A percentile compares a stretch with the other conserved stretches of the same genome.
phyloP scores from a whole-genome alignment of 2,113 vertebrate species.

The Laticauda laticaudata region DNA sequence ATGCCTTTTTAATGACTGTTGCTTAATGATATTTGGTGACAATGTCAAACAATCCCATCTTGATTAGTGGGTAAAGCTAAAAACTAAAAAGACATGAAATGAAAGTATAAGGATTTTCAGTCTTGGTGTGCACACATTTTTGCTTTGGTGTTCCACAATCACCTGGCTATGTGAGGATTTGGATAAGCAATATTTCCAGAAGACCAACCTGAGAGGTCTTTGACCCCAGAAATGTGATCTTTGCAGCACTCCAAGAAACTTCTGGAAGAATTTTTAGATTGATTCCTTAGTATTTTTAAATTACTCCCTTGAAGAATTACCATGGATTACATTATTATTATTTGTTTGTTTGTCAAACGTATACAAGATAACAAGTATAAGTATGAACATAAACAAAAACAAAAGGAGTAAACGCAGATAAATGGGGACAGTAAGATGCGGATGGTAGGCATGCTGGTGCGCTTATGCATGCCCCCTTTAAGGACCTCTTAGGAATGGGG shows the following conservation, averaged over 20 bases:
- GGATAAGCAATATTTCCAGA: neutral
- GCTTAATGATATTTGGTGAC: conserved; percentile 17
- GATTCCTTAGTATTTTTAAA: neutral
- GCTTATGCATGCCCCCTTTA: no score
- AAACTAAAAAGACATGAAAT: neutral
- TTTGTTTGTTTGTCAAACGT: no score
- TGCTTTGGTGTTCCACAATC: conserved; percentile 6
- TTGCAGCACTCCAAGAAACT: neutral
- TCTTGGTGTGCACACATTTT: conserved; percentile 24
- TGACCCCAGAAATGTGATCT: neutral
- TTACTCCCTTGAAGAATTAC: neutral
- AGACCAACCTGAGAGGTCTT: neutral
- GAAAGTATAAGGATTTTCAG: neutral
- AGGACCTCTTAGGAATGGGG: no score
- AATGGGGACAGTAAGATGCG: no score
- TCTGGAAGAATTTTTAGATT: neutral
- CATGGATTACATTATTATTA: neutral
- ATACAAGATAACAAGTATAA: no score
- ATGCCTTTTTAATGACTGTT: conserved; percentile 19
- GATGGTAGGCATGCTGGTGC: no score
- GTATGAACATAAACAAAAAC: no score
- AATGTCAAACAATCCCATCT: neutral
- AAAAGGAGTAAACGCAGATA: no score
- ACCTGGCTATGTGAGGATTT: neutral
- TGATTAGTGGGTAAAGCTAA: neutral